Evolutionary conservation across 2,888 invertebrate genomes (phyloP).

Genomic region (Dendrolimus houi): DNA sequence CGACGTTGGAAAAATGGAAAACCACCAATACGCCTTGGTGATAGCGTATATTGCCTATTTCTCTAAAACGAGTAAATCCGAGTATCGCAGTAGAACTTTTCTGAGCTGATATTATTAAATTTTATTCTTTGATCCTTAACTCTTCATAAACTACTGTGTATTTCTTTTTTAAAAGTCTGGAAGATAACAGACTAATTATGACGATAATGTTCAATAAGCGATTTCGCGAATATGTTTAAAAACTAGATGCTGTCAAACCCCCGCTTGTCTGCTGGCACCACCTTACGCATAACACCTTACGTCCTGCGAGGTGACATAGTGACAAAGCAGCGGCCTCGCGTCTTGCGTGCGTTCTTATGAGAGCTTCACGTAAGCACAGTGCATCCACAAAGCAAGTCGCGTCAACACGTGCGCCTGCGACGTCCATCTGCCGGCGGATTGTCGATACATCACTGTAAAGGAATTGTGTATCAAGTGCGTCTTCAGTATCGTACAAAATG

Average conservation of each 20-base stretch:
- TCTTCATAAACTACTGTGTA: too few species aligned
- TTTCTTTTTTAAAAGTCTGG: too few species aligned
- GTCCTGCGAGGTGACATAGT: background rate
- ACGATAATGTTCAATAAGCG: too few species aligned
- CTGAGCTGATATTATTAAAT: too few species aligned
- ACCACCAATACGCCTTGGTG: too few species aligned
- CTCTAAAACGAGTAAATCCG: too few species aligned
- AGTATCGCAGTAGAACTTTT: too few species aligned
- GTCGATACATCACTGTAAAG: constrained; percentile 19
- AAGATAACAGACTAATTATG: too few species aligned
- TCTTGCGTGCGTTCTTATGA: background rate
- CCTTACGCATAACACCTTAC: background rate
- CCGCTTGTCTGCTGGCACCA: background rate
- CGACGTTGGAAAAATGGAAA: too few species aligned
- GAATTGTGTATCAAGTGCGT: constrained; percentile 23
- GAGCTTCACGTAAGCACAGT: constrained; percentile 25
- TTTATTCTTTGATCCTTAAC: too few species aligned
- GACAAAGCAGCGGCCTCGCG: background rate
- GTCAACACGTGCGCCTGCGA: constrained; percentile 32
- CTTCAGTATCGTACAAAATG: constrained; percentile 45
- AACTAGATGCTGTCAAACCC: background rate
- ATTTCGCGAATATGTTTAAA: too few species aligned
- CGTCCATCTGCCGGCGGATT: constrained; percentile 10
- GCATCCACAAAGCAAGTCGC: constrained; percentile 30
- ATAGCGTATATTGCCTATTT: too few species aligned